Evolutionary conservation across 2,797 vertebrate species (phyloP).

Genomic region (Notolepis coatsorum): DNA sequence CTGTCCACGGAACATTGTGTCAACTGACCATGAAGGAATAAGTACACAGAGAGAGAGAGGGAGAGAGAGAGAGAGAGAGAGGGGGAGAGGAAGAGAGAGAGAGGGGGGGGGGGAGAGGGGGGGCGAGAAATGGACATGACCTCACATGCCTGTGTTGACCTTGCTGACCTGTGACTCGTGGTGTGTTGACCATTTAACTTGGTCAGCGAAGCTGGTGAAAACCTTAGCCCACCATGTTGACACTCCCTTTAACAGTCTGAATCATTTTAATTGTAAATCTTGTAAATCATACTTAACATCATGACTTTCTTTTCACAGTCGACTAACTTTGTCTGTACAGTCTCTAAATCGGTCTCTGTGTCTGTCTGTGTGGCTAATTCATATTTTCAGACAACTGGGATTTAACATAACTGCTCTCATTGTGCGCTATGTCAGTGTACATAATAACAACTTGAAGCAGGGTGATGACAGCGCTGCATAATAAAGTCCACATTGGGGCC

Average conservation of each 20-base stretch:
- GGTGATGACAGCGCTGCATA: not conserved
- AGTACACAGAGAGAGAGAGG: slow-evolving; percentile 15
- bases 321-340: no score
- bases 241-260: not conserved
- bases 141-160: slow-evolving; percentile 10
- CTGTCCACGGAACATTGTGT: not conserved
- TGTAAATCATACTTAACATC: no score
- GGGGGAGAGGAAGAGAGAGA: no score
- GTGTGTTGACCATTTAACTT: not conserved
- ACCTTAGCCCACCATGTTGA: not conserved
- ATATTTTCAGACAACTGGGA: not conserved
- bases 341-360: not conserved
- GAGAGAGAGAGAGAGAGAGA: not conserved
- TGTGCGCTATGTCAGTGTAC: not conserved
- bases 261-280: no score
- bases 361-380: not conserved
- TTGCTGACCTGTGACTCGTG: not conserved
- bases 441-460: not conserved
- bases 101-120: slow-evolving; percentile 11
- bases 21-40: slow-evolving; percentile 4
- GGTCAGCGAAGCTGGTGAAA: not conserved
- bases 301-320: no score
- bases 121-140: slow-evolving; percentile 2
- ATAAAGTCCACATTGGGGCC: not conserved
- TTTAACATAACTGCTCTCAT: not conserved